These are phyloP conservation scores for Thera britannica DNA, from an alignment of 2,888 invertebrate species.

Conservation along the genomic window DNA sequence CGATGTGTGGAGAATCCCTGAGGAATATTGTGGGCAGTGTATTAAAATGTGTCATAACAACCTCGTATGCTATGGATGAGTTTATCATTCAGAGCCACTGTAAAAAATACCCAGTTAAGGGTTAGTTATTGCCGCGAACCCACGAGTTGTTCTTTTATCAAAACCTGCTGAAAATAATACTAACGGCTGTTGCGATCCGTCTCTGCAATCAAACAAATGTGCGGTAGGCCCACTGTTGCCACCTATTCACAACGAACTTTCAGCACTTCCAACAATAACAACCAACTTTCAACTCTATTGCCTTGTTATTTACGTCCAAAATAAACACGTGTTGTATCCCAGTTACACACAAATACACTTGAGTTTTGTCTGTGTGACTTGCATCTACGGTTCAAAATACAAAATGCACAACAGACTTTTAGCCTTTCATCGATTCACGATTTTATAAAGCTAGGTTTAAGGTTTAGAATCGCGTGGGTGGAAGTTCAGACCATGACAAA, in stretches of 20 bases:
- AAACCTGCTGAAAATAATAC: conserved; percentile 19
- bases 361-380: conserved; percentile 16
- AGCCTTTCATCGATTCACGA: not conserved
- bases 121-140: conserved; percentile 3
- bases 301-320: conserved; percentile 14
- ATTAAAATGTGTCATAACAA: not conserved
- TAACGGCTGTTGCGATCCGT: conserved; percentile 19
- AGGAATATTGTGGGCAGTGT: too few species aligned
- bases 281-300: conserved; percentile 20
- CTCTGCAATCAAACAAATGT: conserved; percentile 29
- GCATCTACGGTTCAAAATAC: conserved; percentile 17
- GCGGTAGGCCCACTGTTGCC: conserved; percentile 26
- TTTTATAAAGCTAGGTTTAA: not conserved
- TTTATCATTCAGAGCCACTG: not conserved
- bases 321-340: conserved; percentile 10
- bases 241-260: conserved; percentile 25
- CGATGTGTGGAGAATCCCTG: too few species aligned
- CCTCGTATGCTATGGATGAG: not conserved
- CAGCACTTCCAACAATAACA: conserved; percentile 21
- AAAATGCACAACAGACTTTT: conserved; percentile 1
- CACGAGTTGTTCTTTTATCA: conserved; percentile 9
- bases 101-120: conserved; percentile 5
- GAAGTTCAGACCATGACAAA: conserved; percentile 34
- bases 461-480: conserved; percentile 8
- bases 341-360: conserved; percentile 5